Evolutionary conservation across 2,888 invertebrate genomes (phyloP), one percentile per base, ranked within the genome.

Genomic region (Pollenia angustigena): DNA sequence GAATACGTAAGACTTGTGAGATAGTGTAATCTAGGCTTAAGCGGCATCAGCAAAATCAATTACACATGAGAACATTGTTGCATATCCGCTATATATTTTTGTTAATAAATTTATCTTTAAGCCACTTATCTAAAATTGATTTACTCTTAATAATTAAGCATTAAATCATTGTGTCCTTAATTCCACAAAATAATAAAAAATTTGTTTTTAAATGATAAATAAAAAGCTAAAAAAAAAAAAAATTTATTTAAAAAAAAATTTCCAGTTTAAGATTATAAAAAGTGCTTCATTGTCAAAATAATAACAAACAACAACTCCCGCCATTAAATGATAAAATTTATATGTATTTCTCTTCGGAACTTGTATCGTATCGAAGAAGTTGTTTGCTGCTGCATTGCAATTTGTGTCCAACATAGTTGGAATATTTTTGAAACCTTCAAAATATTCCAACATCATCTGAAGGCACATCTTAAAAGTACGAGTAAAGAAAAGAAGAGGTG

Each of bases 361-460:
- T 23, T 7, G 50, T 54, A 60, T 52, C 44, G 50, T 23, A 18
- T 40, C 11, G 8, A 48, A 40, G 23, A 54, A 48, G 58, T 40
- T 72, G 48, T 42, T 40, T 71, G 48, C 48, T 23, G 74, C 32
- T 50, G 9, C 52, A 54, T 40, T 50, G 56, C 82, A 83, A 86
- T 83, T 86, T 82, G 86, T 74, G 46, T 8, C 71, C 69, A 80
- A 66, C 82, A 83, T 86, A 80, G 44, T 76, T 80, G 64, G 80
- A 83, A 83, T 83, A 71, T 71, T 86, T 81, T 66, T 18, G 3
- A 40, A 78, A 44, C 11, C 60, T 54, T 16, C 62, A 74, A 75
- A 48, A 72, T 60, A 64, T 16, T 18, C 23, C 56, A 66, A 52
- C 64, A 64, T 42, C 62, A 75, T n/a, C 50, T n/a, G 44, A 10